Evolutionary conservation across 2,113 vertebrate genomes (phyloP).

Genomic region (Agapornis roseicollis): DNA sequence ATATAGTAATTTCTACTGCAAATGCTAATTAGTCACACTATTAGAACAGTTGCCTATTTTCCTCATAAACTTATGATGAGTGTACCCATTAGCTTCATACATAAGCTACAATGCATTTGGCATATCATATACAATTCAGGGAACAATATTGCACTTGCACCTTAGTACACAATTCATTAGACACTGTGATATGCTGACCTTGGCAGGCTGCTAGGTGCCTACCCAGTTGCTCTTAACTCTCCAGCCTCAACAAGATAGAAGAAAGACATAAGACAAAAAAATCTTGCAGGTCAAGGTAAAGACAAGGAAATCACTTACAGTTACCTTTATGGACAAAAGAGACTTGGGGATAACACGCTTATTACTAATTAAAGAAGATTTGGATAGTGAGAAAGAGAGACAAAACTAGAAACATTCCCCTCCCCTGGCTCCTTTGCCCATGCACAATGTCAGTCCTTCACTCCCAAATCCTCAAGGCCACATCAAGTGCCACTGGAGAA

Average conservation of each 20-base stretch:
- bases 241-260: accelerated
- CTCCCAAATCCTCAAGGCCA: no score
- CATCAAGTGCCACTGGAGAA: accelerated
- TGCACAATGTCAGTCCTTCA: accelerated
- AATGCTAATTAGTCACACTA: neutral
- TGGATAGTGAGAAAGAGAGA: neutral
- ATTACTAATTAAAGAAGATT: neutral
- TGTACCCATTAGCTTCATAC: neutral
- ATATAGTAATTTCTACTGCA: neutral
- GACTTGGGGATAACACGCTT: accelerated
- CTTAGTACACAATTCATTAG: accelerated
- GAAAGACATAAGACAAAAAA: accelerated
- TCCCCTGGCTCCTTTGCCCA: accelerated
- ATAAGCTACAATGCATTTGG: neutral
- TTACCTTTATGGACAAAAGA: neutral
- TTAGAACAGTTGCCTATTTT: neutral
- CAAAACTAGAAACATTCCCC: accelerated
- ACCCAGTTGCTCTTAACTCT: neutral
- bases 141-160: accelerated
- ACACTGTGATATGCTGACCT: accelerated
- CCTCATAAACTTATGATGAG: neutral
- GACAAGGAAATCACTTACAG: neutral
- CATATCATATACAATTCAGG: neutral
- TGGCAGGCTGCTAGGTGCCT: neutral
- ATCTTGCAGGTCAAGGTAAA: neutral